These are phyloP conservation scores for Rhodeus uyekii DNA, from an alignment of 2,797 vertebrate species.

Conservation along the genomic window DNA sequence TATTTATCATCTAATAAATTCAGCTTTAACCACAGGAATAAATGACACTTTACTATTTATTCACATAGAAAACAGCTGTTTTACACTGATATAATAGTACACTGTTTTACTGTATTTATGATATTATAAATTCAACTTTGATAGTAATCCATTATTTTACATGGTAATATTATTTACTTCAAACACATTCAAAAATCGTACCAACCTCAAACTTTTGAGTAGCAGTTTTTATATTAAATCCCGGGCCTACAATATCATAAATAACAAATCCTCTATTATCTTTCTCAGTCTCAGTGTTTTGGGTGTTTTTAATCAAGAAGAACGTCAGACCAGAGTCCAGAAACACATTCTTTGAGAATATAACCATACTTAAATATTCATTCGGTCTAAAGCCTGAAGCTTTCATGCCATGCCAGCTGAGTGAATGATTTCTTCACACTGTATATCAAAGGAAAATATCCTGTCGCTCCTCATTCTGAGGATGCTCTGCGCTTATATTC, in stretches of 20 bases:
- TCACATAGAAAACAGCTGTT: no score
- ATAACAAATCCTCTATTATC: no score
- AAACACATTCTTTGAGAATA: constrained; percentile 1
- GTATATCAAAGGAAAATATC: constrained; percentile 26
- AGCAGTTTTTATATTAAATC: background rate
- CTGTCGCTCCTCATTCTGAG: background rate
- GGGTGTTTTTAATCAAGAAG: background rate
- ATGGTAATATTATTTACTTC: background rate
- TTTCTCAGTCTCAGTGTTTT: background rate
- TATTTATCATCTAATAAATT: no score
- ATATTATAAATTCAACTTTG: no score
- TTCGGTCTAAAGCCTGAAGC: background rate
- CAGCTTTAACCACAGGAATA: no score
- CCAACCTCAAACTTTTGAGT: background rate
- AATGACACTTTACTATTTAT: no score
- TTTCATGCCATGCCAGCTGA: constrained; percentile 5
- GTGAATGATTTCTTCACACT: constrained; percentile 5
- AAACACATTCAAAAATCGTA: background rate
- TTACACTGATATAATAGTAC: no score
- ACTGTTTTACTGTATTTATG: no score
- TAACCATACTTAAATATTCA: constrained; percentile 1
- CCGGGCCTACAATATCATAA: background rate
- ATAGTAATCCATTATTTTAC: no score
- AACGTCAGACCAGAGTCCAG: background rate
- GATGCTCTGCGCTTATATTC: background rate